Base-by-base conservation (phyloP, 2,113 vertebrate genomes). In the Hippocampus abdominalis region DNA sequence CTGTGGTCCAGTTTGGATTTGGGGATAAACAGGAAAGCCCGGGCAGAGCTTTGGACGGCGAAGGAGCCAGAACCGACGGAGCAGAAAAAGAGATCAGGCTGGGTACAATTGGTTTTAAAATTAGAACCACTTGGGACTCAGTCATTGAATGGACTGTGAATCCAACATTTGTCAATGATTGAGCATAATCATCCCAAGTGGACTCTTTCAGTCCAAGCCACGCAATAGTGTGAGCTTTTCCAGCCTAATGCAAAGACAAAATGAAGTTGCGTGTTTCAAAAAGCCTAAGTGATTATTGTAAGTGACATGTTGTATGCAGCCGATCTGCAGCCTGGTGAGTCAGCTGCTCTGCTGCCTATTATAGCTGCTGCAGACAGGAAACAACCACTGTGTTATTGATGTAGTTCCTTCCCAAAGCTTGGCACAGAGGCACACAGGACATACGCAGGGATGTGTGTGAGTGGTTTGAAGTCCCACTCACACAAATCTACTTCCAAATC, bases 1-100 rank as follows among this genome's bases (percentile, higher is more conserved):
- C 84, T 71, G 70, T 76, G 81, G 85, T 88, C 84, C 86, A 85
- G 83, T 88, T 88, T 89, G 86, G 85, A 88, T 79, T 63, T 78
- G 81, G 57, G 42, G 85, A 84, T 90, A 89, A 88, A 25, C 73
- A 21, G 62, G 77, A 75, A 20, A 57, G 72, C 76, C 90, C 82
- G 81, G 80, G 75, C 77, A 80, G 74, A 72, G 73, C 66, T 89
- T 85, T 87, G 87, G 68, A 70, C 39, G 25, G n/a, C 2, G 53
- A 51, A 77, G 25, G 80, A 82, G 87, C 84, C 86, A 81, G 82
- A 80, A 73, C 81, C 81, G 79, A 49, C 48, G 48, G 46, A 16
- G 15, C 10, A 4, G 46, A 16, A 7, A 63, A 18, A 36, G 1
- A 21, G 36, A 18, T 20, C 29, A 9, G 36, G 18, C 60, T 42